Conservation (phyloP, 2,113 vertebrate species). For the Lathamus discolor region DNA sequence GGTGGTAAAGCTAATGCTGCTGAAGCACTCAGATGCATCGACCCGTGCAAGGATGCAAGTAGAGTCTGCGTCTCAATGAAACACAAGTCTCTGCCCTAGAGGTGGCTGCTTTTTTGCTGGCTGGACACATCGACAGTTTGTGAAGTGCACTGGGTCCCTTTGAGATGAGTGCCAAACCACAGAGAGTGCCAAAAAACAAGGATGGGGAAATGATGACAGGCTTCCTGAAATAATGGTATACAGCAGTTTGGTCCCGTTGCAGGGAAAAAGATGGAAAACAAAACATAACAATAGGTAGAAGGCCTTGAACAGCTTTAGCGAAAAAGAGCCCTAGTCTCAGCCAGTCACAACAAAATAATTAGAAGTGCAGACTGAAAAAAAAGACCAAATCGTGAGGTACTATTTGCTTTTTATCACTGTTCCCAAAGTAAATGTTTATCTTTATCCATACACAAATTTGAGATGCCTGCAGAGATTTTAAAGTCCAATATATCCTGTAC, state of each 20-base stretch:
- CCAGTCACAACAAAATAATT: not conserved
- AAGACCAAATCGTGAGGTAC: slow-evolving; percentile 35
- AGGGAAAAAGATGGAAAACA: not conserved
- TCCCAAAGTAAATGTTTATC: slow-evolving; percentile 67
- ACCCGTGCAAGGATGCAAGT: not conserved
- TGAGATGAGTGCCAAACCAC: slow-evolving; percentile 6
- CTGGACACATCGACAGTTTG: not conserved
- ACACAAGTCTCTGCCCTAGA: not conserved
- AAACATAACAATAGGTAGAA: slow-evolving; percentile 25
- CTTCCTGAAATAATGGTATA: slow-evolving; percentile 18
- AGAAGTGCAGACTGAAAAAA: not conserved
- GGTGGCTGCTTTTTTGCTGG: not conserved
- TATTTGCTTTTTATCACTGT: slow-evolving; percentile 58
- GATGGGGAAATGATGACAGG: slow-evolving; percentile 24
- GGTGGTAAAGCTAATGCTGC: not conserved
- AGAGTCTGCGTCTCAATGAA: not conserved
- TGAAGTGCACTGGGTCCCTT: not conserved
- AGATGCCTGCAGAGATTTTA: slow-evolving; percentile 44
- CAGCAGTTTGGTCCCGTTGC: not conserved
- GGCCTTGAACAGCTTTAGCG: slow-evolving; percentile 14
- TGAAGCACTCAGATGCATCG: not conserved
- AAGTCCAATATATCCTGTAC: slow-evolving; percentile 44
- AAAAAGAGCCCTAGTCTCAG: not conserved
- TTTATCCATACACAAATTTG: slow-evolving; percentile 45
- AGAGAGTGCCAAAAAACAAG: not conserved